These are phyloP conservation scores for Pardosa pseudoannulata DNA, from an alignment of 2,888 invertebrate species.

Conservation along the genomic window DNA sequence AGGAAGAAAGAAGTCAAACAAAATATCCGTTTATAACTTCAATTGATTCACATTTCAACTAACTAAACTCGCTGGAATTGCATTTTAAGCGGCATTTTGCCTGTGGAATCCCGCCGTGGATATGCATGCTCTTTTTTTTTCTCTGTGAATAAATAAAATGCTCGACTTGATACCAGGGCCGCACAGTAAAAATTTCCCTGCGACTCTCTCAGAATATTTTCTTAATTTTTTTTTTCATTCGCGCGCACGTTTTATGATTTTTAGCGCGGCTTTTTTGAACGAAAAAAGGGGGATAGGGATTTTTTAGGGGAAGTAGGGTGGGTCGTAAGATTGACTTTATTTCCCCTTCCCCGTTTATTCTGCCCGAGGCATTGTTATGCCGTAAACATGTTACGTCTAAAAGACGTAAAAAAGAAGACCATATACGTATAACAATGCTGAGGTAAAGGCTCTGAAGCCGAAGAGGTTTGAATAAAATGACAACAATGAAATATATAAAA, in stretches of 20 bases:
- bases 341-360: conserved; percentile 21
- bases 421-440: conserved; percentile 57
- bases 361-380: conserved; percentile 60
- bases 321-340: conserved; percentile 16
- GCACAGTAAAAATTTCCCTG: neutral
- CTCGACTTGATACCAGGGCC: no score
- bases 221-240: neutral
- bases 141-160: no score
- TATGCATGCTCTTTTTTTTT: no score
- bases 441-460: conserved; percentile 42
- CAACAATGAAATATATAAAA: conserved; percentile 49
- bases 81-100: no score
- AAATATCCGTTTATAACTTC: no score
- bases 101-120: no score
- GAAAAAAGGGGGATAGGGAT: conserved; percentile 2
- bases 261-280: conserved; percentile 6
- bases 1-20: no score
- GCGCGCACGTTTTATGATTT: neutral
- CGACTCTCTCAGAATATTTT: neutral
- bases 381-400: conserved; percentile 44
- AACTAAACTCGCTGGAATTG: no score
- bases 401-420: conserved; percentile 33
- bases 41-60: no score
- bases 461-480: conserved; percentile 56
- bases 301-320: neutral